Base-by-base conservation (phyloP, 1,140 invertebrate genomes). In the Drosophila mauritiana region DNA sequence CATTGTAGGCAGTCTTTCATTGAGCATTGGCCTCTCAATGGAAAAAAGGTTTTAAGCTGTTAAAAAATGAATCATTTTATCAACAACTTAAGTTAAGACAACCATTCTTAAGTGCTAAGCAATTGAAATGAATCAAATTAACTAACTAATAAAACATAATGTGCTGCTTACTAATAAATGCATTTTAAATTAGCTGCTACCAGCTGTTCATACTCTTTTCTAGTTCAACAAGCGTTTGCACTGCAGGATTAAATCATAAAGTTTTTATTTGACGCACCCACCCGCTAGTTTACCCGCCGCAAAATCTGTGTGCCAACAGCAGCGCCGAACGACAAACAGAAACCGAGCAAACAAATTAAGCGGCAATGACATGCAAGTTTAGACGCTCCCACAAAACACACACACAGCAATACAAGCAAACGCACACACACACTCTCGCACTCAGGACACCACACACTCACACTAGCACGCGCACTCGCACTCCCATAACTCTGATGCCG, bases 361-460 rank as follows among this genome's bases (percentile, higher is more conserved):
- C 84, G 72, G 76, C 79, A 86, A 88, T 86, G 83, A 86, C 83
- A 86, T 86, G 83, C 83, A 88, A 86, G 70, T 86, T 86, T 86
- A 72, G 79, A 75, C 62, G 67, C 65, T 63, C 65, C 78, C 73
- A 72, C 70, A 68, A 59, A 52, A 36, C 48, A 51, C 54, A 74
- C 73, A 46, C 17, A 49, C 59, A 51, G 69, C 57, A 42, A 27
- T 45, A 65, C 56, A 37, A 17, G 40, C 37, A 57, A 36, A 58
- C 53, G 42, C 22, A 46, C 46, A 3, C 31, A 27, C 49, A 70
- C 37, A 20, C 31, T 10, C 37, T 11, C 34, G 45, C 25, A 65
- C 51, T 65, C 48, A 67, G 48, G 27, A 51, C 42, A 20, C 40
- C n/a, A 42, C 13, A 7, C 12, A 48, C 45, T 37, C 42, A 54